Conservation (phyloP, 2,113 vertebrate species). For the Falcunculus frontatus region DNA sequence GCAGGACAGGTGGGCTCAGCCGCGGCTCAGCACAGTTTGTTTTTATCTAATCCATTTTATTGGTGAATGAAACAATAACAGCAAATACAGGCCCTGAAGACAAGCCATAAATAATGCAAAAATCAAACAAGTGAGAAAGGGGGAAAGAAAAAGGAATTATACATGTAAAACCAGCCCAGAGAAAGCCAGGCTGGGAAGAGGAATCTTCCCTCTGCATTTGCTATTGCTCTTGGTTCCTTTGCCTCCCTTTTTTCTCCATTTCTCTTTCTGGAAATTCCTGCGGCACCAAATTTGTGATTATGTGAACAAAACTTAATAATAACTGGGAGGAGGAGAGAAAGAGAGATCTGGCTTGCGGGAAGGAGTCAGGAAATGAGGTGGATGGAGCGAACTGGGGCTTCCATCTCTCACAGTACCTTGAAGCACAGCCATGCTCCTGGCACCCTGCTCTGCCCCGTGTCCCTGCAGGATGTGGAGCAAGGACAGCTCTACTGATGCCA, state of each 20-base stretch:
- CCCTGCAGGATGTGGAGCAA: fast-evolving
- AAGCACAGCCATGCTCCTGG: not conserved
- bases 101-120: constrained; percentile 67
- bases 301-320: not conserved
- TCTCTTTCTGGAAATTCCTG: not conserved
- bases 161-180: not conserved
- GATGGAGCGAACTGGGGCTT: not conserved
- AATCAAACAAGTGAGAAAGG: constrained; percentile 43
- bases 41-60: constrained; percentile 60
- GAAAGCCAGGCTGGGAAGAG: not conserved
- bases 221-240: not conserved
- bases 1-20: not conserved
- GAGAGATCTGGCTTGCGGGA: not conserved
- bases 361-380: not conserved
- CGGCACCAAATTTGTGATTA: not conserved
- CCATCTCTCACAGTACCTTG: fast-evolving
- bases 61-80: constrained; percentile 66
- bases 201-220: not conserved
- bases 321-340: not conserved
- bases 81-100: constrained; percentile 55
- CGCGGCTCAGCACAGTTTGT: not conserved
- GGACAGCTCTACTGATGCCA: not conserved
- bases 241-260: not conserved
- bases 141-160: constrained; percentile 5
- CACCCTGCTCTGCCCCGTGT: not conserved